A percentile compares a stretch with the other conserved stretches of the same genome.
Evolutionary conservation across 2,888 invertebrate species (phyloP).

Genomic region (Toxonevra muliebris): DNA sequence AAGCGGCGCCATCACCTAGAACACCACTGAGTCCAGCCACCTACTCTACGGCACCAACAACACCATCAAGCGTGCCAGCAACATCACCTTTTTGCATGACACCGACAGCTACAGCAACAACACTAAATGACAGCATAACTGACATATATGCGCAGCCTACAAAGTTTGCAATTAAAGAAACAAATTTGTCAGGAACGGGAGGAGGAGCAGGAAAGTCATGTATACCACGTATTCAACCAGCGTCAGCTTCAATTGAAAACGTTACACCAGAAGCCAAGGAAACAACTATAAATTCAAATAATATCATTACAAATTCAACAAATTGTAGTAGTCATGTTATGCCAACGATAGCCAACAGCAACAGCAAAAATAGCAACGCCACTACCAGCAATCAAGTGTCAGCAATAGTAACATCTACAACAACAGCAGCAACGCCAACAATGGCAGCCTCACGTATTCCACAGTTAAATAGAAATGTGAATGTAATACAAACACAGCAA

Average conservation of each 20-base stretch:
- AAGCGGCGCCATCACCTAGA: conserved; percentile 38
- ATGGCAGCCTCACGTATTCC: conserved; percentile 50
- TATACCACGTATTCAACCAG: conserved; percentile 46
- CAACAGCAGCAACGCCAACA: conserved; percentile 33
- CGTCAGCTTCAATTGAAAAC: conserved; percentile 23
- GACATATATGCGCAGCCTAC: conserved; percentile 53
- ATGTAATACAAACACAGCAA: conserved; percentile 36
- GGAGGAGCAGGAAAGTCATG: conserved; percentile 43
- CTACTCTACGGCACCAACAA: conserved; percentile 20
- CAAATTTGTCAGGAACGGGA: conserved; percentile 18
- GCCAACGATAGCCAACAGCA: conserved; percentile 9
- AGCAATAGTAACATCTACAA: conserved; percentile 37
- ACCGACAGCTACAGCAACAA: conserved; percentile 3
- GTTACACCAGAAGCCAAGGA: conserved; percentile 20
- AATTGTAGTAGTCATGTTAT: conserved; percentile 2
- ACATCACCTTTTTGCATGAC: not conserved
- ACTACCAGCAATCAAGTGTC: conserved; percentile 42
- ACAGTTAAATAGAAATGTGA: conserved; percentile 49
- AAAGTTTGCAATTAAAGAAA: conserved; percentile 41
- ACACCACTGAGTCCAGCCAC: conserved; percentile 21
- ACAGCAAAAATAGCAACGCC: conserved; percentile 17
- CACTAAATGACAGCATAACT: not conserved
- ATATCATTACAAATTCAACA: conserved; percentile 1
- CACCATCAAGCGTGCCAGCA: conserved; percentile 37
- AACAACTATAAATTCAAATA: conserved; percentile 6